Percentiles rank a stretch among this genome's conserved stretches.
Conservation (phyloP, 2,888 invertebrate species). For the Busseola fusca region DNA sequence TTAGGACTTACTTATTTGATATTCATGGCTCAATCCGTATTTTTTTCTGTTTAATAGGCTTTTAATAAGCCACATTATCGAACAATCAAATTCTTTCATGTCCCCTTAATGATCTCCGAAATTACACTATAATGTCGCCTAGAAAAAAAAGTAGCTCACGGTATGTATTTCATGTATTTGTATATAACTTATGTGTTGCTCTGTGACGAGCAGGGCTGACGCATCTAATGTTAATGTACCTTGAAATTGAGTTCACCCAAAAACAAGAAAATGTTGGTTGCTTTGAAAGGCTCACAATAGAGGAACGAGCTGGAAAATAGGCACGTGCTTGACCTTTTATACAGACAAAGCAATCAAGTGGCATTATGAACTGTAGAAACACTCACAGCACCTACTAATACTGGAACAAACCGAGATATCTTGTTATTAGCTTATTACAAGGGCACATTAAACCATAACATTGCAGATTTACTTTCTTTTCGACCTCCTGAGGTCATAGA, state of each 20-base stretch:
- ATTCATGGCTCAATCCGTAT: constrained; percentile 21
- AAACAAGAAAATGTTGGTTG: constrained; percentile 10
- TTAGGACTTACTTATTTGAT: constrained; percentile 30
- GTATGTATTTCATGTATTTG: constrained; percentile 12
- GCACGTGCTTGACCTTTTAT: constrained; percentile 35
- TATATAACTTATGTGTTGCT: constrained; percentile 8
- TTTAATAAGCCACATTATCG: constrained; percentile 38
- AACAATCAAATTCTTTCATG: constrained; percentile 51
- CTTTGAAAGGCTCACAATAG: constrained; percentile 4
- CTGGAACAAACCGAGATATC: constrained; percentile 13
- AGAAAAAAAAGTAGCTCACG: constrained; percentile 25
- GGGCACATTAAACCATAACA: constrained; percentile 29
- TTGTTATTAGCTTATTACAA: constrained; percentile 25
- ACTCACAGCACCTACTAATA: constrained; percentile 9
- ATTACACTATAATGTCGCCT: constrained; percentile 36
- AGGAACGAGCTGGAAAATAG: constrained; percentile 5
- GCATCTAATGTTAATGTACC: constrained; percentile 22
- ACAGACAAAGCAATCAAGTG: constrained; percentile 27
- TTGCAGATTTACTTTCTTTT: constrained; percentile 39
- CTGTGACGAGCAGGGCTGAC: constrained; percentile 13
- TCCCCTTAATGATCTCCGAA: constrained; percentile 45
- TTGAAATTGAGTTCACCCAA: constrained; percentile 32
- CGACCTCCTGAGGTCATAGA: constrained; percentile 56
- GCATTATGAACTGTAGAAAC: constrained; percentile 23
- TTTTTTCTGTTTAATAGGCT: constrained; percentile 37